Evolutionary conservation across 2,888 invertebrate genomes (phyloP).

Genomic region (Drosophila nr. medialis): DNA sequence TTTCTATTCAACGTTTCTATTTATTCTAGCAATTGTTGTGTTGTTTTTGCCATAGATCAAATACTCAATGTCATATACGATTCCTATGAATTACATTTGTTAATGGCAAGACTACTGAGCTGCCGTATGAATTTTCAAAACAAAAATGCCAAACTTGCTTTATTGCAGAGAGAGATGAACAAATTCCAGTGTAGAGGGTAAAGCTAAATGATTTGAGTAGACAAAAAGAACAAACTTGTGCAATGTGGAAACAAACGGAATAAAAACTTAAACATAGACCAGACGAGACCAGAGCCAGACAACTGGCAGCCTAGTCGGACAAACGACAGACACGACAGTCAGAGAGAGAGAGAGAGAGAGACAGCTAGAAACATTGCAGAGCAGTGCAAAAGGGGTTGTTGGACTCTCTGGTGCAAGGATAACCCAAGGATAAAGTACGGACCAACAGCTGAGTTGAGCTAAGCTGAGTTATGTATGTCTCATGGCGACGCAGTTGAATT

Average conservation of each 20-base stretch:
- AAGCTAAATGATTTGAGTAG: conserved; percentile 32
- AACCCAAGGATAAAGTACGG: conserved; percentile 57
- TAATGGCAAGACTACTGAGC: conserved; percentile 11
- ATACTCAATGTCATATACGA: conserved; percentile 7
- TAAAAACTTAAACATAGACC: conserved; percentile 15
- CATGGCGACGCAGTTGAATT: conserved; percentile 41
- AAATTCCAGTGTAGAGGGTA: conserved; percentile 18
- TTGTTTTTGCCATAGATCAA: neutral
- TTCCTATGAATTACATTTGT: conserved; percentile 12
- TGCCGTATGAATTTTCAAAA: neutral
- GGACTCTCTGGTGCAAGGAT: conserved; percentile 63
- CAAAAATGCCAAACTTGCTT: neutral
- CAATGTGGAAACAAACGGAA: conserved; percentile 15
- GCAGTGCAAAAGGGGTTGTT: conserved; percentile 69
- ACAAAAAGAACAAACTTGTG: conserved; percentile 11
- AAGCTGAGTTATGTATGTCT: conserved; percentile 54
- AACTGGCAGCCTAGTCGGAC: conserved; percentile 30
- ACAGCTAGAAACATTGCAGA: conserved; percentile 12
- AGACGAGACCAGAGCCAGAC: conserved; percentile 54
- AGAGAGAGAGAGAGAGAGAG: neutral
- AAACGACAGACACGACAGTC: conserved; percentile 23
- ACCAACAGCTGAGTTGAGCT: conserved; percentile 71
- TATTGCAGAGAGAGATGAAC: conserved; percentile 9
- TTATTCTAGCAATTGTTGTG: neutral
- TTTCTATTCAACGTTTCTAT: neutral